Evolutionary conservation across 2,888 invertebrate species (phyloP), one percentile per base, ranked within the genome.

Genomic region (Leptogaster cylindrica): DNA sequence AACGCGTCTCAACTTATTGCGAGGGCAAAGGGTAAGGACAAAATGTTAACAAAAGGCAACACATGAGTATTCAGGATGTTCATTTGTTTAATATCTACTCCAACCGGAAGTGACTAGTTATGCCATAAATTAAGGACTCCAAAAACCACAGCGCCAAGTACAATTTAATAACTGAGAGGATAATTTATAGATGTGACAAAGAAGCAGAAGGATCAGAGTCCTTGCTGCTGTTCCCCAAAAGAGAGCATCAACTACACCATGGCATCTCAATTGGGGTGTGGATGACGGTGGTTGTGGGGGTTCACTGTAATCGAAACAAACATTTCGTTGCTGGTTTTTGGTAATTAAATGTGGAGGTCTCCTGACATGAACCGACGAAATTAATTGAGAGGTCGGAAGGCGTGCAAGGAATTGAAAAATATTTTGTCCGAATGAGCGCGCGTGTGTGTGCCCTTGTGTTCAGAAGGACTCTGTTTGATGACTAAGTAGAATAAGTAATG

Each of bases 121-220:
- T 44, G 61, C 61, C 44, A 61, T 61, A 61, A 61, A 61, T 61
- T 61, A 61, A 61, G 44, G 61, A 10, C 16, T 12, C 27, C 44
- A 31, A 27, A 61, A 61, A 61, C 61, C 61, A 61, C 61, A 61
- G 36, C 41, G 33, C 44, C 28, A 16, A 61, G 61, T 44, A 61
- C 61, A 61, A 61, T 61, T 61, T 61, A 61, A 61, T 61, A 61
- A 61, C 61, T 28, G 44, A 12, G 18, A 23, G 20, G 36, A 18
- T 44, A 61, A 61, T 61, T 61, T 61, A 61, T 61, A 61, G 61
- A 28, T 44, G 41, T 61, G 44, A 27, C 27, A n/a, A 46, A 16
- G 44, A 16, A 31, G 44, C 25, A 27, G 28, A 41, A 27, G 18
- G 44, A 5, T n/a, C 27, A 18, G 20, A 5, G 8, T n/a, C 25